Conservation (phyloP, 2,888 invertebrate species). For the Yponomeuta sedellus region DNA sequence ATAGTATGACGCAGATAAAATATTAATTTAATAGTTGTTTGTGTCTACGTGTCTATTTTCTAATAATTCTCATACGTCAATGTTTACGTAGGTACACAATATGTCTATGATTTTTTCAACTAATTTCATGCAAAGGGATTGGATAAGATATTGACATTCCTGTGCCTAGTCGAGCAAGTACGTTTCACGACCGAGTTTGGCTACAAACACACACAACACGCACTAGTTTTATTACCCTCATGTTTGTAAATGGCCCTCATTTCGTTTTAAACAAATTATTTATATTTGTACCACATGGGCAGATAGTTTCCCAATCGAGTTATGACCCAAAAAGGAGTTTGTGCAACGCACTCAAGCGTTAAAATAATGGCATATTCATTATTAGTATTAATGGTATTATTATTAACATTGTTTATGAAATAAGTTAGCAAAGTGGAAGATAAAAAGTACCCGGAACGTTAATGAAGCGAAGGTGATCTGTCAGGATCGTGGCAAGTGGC, state of each 20-base stretch:
- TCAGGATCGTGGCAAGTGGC: no score
- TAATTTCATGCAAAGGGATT: slow-evolving; percentile 21
- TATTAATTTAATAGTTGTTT: no score
- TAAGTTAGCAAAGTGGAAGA: no score
- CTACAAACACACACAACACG: slow-evolving; percentile 47
- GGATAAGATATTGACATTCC: slow-evolving; percentile 29
- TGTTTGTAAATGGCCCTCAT: slow-evolving; percentile 76
- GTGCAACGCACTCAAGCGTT: slow-evolving; percentile 65
- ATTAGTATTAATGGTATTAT: no score
- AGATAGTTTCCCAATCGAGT: slow-evolving; percentile 73
- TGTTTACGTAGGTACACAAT: no score
- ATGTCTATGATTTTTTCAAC: neutral
- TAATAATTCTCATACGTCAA: no score
- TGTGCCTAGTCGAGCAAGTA: slow-evolving; percentile 50
- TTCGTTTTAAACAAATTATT: slow-evolving; percentile 72
- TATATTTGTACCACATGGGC: slow-evolving; percentile 71
- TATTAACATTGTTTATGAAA: no score
- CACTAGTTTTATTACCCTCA: slow-evolving; percentile 76
- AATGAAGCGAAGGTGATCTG: no score
- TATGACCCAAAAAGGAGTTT: slow-evolving; percentile 69
- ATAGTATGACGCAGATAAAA: no score
- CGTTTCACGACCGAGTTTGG: slow-evolving; percentile 35
- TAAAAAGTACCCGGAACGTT: no score
- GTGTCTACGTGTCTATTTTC: no score
- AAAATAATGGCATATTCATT: slow-evolving; percentile 33